Percentiles rank a stretch among this genome's conserved stretches.
Conservation (phyloP, 2,888 invertebrate genomes). For the Drosophila barbarae region DNA sequence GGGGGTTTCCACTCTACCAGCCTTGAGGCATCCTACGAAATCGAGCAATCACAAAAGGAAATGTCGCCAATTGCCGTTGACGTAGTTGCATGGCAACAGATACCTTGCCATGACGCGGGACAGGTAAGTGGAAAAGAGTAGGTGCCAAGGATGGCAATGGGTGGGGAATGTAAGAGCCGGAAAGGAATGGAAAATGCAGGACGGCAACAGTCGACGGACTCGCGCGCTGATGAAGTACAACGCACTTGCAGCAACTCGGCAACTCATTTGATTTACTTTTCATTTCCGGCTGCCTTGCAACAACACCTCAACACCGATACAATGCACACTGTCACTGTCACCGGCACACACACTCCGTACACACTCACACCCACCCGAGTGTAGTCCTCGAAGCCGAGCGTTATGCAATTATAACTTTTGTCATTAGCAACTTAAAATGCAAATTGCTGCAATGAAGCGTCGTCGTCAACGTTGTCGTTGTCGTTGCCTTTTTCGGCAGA, state of each 20-base stretch:
- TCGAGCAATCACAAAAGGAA: conserved; percentile 54
- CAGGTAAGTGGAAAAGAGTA: conserved; percentile 13
- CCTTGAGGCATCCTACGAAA: conserved; percentile 32
- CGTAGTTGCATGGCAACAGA: conserved; percentile 39
- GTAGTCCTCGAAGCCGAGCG: conserved; percentile 61
- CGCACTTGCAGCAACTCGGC: conserved; percentile 40
- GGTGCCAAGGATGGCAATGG: conserved; percentile 2
- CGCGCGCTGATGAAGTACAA: conserved; percentile 53
- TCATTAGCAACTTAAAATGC: conserved; percentile 77
- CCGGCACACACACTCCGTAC: neutral
- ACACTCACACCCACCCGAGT: conserved; percentile 13
- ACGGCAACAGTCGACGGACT: conserved; percentile 2
- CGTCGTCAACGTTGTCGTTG: conserved; percentile 38
- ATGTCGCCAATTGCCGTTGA: conserved; percentile 51
- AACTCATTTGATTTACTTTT: conserved; percentile 76
- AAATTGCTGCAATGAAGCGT: conserved; percentile 76
- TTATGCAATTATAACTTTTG: conserved; percentile 79
- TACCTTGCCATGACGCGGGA: conserved; percentile 6
- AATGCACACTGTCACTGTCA: conserved; percentile 36
- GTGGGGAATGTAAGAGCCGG: neutral
- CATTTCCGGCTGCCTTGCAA: conserved; percentile 72
- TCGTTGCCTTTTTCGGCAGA: conserved; percentile 49
- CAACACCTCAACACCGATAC: conserved; percentile 46
- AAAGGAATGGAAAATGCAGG: conserved; percentile 5
- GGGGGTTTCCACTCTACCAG: neutral